phyloP scores from a whole-genome alignment of 2,888 invertebrate species.

The Pheosia gnoma region DNA sequence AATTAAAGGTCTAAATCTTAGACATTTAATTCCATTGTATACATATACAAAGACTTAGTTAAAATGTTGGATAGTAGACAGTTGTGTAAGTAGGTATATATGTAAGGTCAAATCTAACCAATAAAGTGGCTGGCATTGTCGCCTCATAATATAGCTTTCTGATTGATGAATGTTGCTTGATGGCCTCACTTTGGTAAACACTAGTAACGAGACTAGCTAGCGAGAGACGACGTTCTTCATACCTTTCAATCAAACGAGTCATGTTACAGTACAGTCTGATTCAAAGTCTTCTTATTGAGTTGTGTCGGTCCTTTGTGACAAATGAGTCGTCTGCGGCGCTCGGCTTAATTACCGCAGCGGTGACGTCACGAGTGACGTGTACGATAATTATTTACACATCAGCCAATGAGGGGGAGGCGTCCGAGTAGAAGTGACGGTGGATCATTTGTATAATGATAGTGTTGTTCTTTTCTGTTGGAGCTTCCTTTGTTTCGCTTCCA shows the following conservation, averaged over 20 bases:
- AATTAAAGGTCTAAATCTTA: too few species aligned
- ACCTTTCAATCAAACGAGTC: background rate
- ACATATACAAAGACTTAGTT: too few species aligned
- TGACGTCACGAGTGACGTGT: background rate
- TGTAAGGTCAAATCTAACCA: too few species aligned
- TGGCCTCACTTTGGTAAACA: too few species aligned
- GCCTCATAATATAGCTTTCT: too few species aligned
- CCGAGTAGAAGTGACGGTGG: background rate
- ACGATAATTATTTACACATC: slow-evolving; percentile 6
- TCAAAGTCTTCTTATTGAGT: background rate
- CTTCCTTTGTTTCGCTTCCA: background rate
- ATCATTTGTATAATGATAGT: background rate
- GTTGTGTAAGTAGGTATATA: too few species aligned
- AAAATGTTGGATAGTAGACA: too few species aligned
- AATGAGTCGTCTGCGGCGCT: slow-evolving; percentile 7
- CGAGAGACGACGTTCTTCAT: too few species aligned
- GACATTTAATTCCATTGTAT: too few species aligned
- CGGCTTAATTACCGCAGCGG: slow-evolving; percentile 6
- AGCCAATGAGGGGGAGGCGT: background rate
- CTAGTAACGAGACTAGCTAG: too few species aligned
- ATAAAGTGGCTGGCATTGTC: too few species aligned
- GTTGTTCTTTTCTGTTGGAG: background rate
- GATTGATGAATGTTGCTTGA: too few species aligned
- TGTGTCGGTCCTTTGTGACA: slow-evolving; percentile 3
- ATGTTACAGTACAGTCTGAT: background rate